Evolutionary conservation across 2,113 vertebrate genomes (phyloP), one percentile per base, ranked within the genome.

Genomic region (Prinia subflava): DNA sequence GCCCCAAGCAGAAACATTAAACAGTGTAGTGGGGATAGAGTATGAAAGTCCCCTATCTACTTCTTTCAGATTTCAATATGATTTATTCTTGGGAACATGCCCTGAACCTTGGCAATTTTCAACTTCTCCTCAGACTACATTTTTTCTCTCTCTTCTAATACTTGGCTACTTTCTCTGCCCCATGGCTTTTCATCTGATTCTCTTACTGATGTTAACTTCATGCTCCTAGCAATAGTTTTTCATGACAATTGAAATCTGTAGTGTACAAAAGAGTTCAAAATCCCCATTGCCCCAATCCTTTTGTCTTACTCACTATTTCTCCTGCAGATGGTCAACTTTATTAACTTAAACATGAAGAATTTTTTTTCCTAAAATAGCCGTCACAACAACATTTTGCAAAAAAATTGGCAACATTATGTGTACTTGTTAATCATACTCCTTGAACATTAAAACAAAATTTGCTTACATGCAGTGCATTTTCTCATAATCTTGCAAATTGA

Each of bases 1-100:
- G 90, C 87, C 78, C 86, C 79, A 49, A 93, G 95, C 88, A 83
- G 56, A 20, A 65, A 78, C 55, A 63, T 92, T 93, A 70, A 88
- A 83, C 31, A 70, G 30, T 41, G 65, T 47, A 63, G 35, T 55
- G 64, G 23, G 53, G 55, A 88, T 76, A 91, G 33, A 67, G 24
- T 49, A 70, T 76, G 67, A 88, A 94, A 92, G 33, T 74, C 18
- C 7, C 50, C 77, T 71, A 55, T 70, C 50, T 74, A 41, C 21
- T 22, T 73, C 75, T 80, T 90, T 74, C 33, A 64, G 39, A 83
- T 60, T 87, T 90, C 90, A 86, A 8, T 73, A 55, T 59, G 59
- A 92, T 92, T 94, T 79, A 85, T 84, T 79, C 52, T 31, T 90
- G 22, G 39, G 19, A 95, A 90, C 52, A 83, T 92, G 79, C 75